These are phyloP conservation scores for Agapornis canus DNA, from an alignment of 2,797 vertebrate genomes.

Conservation along the genomic window DNA sequence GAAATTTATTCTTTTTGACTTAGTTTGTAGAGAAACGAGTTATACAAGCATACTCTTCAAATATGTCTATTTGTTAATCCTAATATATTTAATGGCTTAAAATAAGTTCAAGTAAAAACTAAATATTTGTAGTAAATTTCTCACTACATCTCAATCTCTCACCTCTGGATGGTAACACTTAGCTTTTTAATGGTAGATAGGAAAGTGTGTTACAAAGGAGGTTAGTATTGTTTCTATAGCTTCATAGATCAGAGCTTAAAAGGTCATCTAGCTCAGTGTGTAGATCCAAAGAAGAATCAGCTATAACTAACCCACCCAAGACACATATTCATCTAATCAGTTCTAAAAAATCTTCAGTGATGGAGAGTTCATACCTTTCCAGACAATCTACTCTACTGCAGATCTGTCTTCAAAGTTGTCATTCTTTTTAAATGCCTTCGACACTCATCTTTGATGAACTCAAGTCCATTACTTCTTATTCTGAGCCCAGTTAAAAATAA, in stretches of 20 bases:
- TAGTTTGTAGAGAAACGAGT: not conserved
- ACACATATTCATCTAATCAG: not conserved
- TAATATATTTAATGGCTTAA: not conserved
- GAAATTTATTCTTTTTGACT: not conserved
- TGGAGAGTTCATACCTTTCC: not conserved
- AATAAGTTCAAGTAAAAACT: not conserved
- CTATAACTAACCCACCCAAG: not conserved
- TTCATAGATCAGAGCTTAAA: not conserved
- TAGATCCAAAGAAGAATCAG: not conserved
- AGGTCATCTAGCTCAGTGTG: not conserved
- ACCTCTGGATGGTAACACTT: not conserved
- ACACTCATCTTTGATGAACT: not conserved
- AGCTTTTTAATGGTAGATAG: not conserved
- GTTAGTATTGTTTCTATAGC: not conserved
- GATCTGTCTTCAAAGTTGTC: not conserved
- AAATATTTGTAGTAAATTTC: not conserved
- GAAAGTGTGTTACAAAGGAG: not conserved
- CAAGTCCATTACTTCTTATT: not conserved
- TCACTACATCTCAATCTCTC: not conserved
- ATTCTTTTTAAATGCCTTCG: not conserved
- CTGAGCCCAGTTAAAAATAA: not conserved
- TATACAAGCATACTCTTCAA: accelerated
- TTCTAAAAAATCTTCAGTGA: not conserved
- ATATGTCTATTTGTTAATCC: not conserved
- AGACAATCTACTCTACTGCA: not conserved